These are phyloP conservation scores for Alloscopus bannaensis DNA, from an alignment of 2,888 invertebrate species.

Conservation along the genomic window DNA sequence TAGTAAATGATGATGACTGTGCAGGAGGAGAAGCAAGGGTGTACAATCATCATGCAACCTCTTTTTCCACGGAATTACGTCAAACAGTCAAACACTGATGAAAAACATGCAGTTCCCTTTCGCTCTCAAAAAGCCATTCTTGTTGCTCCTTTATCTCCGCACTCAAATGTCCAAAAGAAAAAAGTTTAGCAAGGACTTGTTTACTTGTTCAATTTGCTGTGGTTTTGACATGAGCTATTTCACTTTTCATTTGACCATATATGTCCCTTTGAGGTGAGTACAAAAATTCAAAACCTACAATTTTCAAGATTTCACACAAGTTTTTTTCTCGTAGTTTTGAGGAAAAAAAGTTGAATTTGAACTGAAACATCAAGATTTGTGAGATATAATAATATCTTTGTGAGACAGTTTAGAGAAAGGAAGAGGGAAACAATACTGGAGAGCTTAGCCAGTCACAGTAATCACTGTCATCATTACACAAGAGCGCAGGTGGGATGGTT, in stretches of 20 bases:
- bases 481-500: neutral
- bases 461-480: slow-evolving; percentile 36
- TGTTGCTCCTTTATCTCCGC: no score
- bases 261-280: neutral
- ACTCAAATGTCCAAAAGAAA: no score
- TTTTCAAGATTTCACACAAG: slow-evolving; percentile 43
- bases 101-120: slow-evolving; percentile 44
- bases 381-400: neutral
- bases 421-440: slow-evolving; percentile 6
- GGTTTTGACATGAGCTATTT: slow-evolving; percentile 7
- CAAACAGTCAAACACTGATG: slow-evolving; percentile 47
- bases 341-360: slow-evolving; percentile 21
- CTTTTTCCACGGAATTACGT: no score
- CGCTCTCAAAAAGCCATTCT: no score
- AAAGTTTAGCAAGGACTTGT: no score
- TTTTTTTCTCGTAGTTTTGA: slow-evolving; percentile 32
- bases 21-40: no score
- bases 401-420: neutral
- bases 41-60: slow-evolving; percentile 41
- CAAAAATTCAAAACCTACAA: slow-evolving; percentile 29
- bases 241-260: slow-evolving; percentile 8
- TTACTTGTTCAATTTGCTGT: slow-evolving; percentile 20
- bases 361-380: slow-evolving; percentile 12
- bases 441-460: slow-evolving; percentile 21
- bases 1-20: slow-evolving; percentile 46